Conservation (phyloP, 1,140 invertebrate species). For the Sycophaga agraensis region DNA sequence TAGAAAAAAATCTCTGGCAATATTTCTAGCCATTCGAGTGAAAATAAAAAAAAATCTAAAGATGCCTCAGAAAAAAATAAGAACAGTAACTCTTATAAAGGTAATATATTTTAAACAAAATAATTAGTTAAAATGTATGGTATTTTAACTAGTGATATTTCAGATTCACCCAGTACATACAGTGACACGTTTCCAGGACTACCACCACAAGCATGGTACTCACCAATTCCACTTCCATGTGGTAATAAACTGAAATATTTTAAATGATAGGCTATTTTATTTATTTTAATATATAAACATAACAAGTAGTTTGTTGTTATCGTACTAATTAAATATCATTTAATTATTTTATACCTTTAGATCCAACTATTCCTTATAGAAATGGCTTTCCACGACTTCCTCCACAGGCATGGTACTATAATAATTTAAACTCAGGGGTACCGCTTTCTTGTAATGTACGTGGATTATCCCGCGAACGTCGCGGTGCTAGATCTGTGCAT, state of each 20-base stretch:
- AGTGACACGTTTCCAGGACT: too few species aligned
- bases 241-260: too few species aligned
- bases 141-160: background rate
- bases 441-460: conserved; percentile 41
- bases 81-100: conserved; percentile 18
- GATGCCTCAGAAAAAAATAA: conserved; percentile 36
- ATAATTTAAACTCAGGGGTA: conserved; percentile 32
- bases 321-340: too few species aligned
- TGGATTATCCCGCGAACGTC: conserved; percentile 38
- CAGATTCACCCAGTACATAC: too few species aligned
- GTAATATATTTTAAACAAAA: background rate
- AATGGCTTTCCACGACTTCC: conserved; percentile 45
- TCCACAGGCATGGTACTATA: conserved; percentile 51
- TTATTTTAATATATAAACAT: too few species aligned
- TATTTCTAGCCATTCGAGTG: conserved; percentile 36
- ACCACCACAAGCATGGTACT: too few species aligned
- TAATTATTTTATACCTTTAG: background rate
- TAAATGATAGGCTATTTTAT: too few species aligned
- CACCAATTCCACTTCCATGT: too few species aligned
- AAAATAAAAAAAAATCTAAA: conserved; percentile 45
- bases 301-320: too few species aligned
- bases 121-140: background rate
- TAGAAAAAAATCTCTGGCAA: conserved; percentile 46
- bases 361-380: conserved; percentile 9
- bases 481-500: conserved; percentile 30